Conservation (phyloP, 2,113 vertebrate species). For the Collichthys lucidus region DNA sequence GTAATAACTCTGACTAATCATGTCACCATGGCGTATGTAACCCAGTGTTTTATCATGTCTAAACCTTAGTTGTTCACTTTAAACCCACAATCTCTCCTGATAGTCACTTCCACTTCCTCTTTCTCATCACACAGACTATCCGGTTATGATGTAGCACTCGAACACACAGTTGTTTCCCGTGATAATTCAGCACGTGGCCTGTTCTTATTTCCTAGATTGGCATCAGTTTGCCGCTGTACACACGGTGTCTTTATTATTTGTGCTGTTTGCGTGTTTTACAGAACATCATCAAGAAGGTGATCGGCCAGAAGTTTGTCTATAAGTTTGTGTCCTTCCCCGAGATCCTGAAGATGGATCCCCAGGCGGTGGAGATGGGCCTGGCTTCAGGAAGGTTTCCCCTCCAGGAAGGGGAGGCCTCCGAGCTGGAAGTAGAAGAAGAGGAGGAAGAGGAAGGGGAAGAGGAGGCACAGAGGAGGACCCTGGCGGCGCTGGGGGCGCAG, state of each 20-base stretch:
- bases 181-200: background rate
- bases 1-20: background rate
- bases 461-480: constrained; percentile 80
- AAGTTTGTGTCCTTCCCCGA: constrained; percentile 98
- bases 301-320: constrained; percentile 97
- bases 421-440: constrained; percentile 87
- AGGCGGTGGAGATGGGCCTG: constrained; percentile 90
- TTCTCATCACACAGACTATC: constrained; percentile 35
- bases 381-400: constrained; percentile 88
- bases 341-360: constrained; percentile 96
- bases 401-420: constrained; percentile 85
- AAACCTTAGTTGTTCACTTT: constrained; percentile 36
- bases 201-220: background rate
- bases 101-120: constrained; percentile 70
- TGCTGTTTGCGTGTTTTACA: constrained; percentile 70
- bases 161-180: constrained; percentile 20
- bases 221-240: background rate
- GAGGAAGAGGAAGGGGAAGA: constrained; percentile 87
- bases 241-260: background rate
- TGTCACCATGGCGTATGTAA: background rate
- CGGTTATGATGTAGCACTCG: background rate
- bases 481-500: constrained; percentile 85
- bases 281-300: constrained; percentile 99
- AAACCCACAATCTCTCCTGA: constrained; percentile 31
- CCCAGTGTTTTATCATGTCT: background rate